Conservation (phyloP, 2,888 invertebrate genomes). For the Eupithecia dodoneata region DNA sequence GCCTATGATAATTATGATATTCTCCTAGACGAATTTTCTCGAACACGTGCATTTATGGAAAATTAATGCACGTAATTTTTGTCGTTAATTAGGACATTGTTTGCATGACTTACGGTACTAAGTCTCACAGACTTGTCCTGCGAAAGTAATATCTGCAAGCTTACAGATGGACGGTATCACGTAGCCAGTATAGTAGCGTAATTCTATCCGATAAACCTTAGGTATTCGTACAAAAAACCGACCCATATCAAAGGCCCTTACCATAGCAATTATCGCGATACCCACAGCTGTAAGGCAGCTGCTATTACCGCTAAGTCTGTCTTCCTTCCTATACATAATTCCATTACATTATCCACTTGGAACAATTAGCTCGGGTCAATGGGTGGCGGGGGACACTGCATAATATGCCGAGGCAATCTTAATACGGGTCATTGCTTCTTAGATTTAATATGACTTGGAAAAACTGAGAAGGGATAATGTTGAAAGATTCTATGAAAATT, state of each 20-base stretch:
- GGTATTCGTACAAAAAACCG: neutral
- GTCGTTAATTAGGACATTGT: neutral
- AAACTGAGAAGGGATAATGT: neutral
- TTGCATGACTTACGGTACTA: neutral
- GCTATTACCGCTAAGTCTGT: conserved; percentile 49
- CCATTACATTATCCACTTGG: conserved; percentile 67
- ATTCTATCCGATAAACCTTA: neutral
- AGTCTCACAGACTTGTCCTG: neutral
- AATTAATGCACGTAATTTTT: neutral
- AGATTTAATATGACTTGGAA: conserved; percentile 3
- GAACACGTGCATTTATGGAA: no score
- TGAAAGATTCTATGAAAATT: neutral
- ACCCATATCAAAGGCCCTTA: conserved; percentile 3
- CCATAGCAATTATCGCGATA: conserved; percentile 11
- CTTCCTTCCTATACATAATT: conserved; percentile 53
- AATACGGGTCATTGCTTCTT: conserved; percentile 26
- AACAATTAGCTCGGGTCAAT: conserved; percentile 61
- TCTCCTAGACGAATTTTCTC: neutral
- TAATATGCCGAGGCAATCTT: conserved; percentile 21
- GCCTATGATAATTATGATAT: neutral
- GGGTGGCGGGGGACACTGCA: conserved; percentile 46
- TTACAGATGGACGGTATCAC: neutral
- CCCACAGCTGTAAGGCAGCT: conserved; percentile 49
- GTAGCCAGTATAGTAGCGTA: neutral
- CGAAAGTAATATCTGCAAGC: neutral